Percentiles rank a stretch among this genome's conserved stretches.
Conservation (phyloP, 2,113 vertebrate genomes). For the Vombatus ursinus region DNA sequence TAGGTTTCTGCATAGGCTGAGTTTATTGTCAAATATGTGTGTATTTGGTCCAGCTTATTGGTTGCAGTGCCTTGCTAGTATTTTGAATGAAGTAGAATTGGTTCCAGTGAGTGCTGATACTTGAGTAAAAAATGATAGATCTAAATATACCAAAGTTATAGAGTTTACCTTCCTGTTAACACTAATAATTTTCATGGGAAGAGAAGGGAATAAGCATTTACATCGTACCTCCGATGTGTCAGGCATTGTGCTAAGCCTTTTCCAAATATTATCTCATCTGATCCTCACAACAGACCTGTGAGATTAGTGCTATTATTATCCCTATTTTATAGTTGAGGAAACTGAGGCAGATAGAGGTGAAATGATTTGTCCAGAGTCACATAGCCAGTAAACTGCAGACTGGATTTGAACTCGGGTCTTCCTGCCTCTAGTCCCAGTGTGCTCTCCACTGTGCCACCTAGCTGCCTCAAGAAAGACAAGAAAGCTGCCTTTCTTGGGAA, state of each 20-base stretch:
- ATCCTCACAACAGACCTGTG: background rate
- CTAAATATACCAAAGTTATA: background rate
- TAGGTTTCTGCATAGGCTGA: background rate
- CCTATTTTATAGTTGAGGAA: background rate
- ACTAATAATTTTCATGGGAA: background rate
- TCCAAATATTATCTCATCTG: background rate
- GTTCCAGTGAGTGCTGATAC: background rate
- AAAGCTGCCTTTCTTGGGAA: background rate
- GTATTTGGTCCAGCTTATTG: background rate
- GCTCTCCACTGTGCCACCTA: background rate
- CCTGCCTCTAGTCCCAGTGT: background rate
- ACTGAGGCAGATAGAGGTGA: background rate
- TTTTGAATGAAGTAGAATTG: background rate
- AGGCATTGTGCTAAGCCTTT: background rate
- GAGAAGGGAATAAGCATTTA: background rate
- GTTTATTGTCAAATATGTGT: background rate
- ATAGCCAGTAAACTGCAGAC: background rate
- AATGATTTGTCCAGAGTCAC: background rate
- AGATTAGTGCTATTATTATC: background rate
- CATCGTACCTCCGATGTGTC: background rate
- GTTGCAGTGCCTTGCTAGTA: background rate
- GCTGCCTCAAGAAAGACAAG: background rate
- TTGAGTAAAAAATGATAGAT: background rate
- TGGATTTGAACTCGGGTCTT: background rate
- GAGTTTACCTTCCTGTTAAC: background rate